phyloP scores from a whole-genome alignment of 2,113 vertebrate species.

The Peromyscus leucopus region DNA sequence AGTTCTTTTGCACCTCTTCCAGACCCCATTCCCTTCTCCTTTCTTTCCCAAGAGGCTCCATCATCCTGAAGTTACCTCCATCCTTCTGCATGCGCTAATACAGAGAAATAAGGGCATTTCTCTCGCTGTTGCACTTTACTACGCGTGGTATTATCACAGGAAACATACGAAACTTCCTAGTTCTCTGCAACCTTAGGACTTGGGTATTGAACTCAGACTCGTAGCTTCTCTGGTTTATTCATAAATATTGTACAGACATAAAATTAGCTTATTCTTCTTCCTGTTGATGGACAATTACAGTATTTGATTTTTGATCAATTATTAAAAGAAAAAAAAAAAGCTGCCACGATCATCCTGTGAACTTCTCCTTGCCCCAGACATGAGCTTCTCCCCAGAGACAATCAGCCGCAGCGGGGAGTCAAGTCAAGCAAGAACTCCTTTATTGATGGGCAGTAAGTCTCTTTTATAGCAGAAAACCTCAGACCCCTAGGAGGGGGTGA shows the following conservation, averaged over 20 bases:
- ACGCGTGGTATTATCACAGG: neutral
- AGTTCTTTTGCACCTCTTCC: too few species aligned
- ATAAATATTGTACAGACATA: neutral
- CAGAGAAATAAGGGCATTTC: neutral
- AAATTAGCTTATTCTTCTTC: neutral
- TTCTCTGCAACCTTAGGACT: conserved; percentile 24
- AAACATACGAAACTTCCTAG: neutral
- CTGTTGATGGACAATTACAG: neutral
- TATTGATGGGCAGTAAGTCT: too few species aligned
- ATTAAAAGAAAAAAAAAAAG: neutral
- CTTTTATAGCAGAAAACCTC: too few species aligned
- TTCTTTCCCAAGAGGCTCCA: neutral
- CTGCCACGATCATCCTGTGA: neutral
- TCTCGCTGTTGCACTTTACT: conserved; percentile 15
- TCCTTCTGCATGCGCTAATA: neutral
- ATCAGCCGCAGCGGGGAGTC: too few species aligned
- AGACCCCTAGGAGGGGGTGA: too few species aligned
- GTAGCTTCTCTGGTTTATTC: neutral
- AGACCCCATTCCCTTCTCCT: neutral
- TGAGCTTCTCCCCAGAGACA: neutral
- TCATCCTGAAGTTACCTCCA: too few species aligned
- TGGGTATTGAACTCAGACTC: neutral
- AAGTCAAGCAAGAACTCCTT: too few species aligned
- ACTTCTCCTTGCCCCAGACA: neutral
- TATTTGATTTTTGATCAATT: neutral